Evolutionary conservation across 2,888 invertebrate species (phyloP).

Genomic region (Parnassius mnemosyne): DNA sequence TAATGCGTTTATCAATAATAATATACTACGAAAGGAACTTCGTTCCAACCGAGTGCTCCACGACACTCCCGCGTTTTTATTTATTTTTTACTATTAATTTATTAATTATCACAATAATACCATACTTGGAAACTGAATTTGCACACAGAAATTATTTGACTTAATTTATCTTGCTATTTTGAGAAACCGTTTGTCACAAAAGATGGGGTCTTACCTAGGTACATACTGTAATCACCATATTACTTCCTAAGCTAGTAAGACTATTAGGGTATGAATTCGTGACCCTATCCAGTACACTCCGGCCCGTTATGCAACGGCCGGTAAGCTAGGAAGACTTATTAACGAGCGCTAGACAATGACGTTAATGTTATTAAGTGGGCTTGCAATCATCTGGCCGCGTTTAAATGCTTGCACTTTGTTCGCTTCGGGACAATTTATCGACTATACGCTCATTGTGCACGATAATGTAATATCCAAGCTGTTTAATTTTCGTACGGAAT

Average conservation of each 20-base stretch:
- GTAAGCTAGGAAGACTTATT: slow-evolving; percentile 73
- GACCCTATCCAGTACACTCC: slow-evolving; percentile 54
- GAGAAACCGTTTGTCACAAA: too few species aligned
- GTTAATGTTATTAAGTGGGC: slow-evolving; percentile 73
- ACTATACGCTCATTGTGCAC: slow-evolving; percentile 21
- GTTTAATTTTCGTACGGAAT: slow-evolving; percentile 12
- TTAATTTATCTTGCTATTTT: too few species aligned
- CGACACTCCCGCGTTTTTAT: too few species aligned
- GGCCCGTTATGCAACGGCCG: slow-evolving; percentile 71
- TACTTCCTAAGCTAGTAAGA: slow-evolving; percentile 36
- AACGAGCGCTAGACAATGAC: slow-evolving; percentile 71
- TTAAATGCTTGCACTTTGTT: slow-evolving; percentile 51
- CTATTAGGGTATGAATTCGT: slow-evolving; percentile 63
- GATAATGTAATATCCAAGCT: slow-evolving; percentile 17
- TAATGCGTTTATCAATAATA: too few species aligned
- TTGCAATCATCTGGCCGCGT: slow-evolving; percentile 49
- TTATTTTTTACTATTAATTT: too few species aligned
- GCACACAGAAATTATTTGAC: too few species aligned
- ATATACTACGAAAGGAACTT: too few species aligned
- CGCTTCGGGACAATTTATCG: slow-evolving; percentile 19
- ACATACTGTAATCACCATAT: background rate
- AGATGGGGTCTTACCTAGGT: background rate
- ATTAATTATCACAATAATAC: too few species aligned
- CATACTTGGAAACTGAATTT: too few species aligned
- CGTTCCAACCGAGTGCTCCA: too few species aligned